These are phyloP conservation scores for Cyanoramphus novaezelandiae DNA, from an alignment of 2,113 vertebrate genomes.

Conservation along the genomic window DNA sequence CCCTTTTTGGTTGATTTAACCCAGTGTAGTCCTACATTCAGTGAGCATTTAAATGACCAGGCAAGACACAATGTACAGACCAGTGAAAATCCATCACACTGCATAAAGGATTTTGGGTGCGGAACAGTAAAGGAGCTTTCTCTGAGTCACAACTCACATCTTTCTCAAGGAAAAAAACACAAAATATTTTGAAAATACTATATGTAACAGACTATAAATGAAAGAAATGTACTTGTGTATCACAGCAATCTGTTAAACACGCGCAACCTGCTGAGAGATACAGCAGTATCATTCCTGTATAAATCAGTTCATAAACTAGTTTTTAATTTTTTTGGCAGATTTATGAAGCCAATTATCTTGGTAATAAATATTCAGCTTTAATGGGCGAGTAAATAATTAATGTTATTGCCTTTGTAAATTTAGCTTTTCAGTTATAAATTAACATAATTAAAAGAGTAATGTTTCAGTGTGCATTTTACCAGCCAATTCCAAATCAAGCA, in stretches of 20 bases:
- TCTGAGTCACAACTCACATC: not conserved
- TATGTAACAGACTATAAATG: not conserved
- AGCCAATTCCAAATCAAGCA: conserved; percentile 80
- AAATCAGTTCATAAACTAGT: conserved; percentile 71
- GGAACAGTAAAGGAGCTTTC: not conserved
- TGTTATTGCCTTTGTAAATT: conserved; percentile 83
- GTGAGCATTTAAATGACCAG: not conserved
- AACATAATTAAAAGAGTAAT: conserved; percentile 81
- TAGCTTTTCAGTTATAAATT: conserved; percentile 82
- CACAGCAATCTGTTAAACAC: conserved; percentile 15
- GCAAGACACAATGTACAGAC: not conserved
- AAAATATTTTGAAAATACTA: not conserved
- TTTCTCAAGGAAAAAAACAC: not conserved
- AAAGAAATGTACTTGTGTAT: not conserved
- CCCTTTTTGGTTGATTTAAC: not conserved
- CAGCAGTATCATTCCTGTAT: not conserved
- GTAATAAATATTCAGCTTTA: conserved; percentile 77
- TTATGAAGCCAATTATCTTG: conserved; percentile 74
- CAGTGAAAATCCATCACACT: not conserved
- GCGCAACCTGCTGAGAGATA: conserved; percentile 38
- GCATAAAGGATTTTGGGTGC: not conserved
- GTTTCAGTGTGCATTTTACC: conserved; percentile 74
- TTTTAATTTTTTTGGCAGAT: conserved; percentile 74
- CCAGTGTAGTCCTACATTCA: not conserved
- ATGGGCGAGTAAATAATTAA: conserved; percentile 83